Base-by-base conservation (phyloP, 1,140 invertebrate genomes). In the Aphaenogaster floridana region DNA sequence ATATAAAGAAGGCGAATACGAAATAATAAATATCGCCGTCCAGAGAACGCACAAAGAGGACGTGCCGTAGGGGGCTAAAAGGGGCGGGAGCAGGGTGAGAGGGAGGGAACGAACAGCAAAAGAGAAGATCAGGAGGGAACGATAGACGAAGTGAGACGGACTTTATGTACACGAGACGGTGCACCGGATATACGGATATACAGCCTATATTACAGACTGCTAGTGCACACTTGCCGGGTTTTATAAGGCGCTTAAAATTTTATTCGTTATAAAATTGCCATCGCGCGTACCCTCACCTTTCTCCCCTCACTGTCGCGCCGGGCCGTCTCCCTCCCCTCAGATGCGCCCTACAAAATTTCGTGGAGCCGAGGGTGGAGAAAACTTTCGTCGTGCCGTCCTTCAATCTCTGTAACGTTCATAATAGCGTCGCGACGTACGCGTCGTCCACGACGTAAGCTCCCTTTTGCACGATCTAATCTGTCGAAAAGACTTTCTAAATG, bases 211-310 rank as follows among this genome's bases (percentile, higher is more conserved):
- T 93, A 94, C 93, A 91, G 89, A 92, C 92, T 92, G 91, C 93
- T 92, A 93, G 91, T 90, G 90, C 93, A 90, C 92, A 92, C 92
- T 94, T 91, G 91, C 88, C 87, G 78, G 88, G 91, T 94, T 94
- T 93, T 94, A 93, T 92, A 94, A 91, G 93, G 84, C 90, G 93
- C 90, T 93, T 93, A 91, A 93, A 93, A 93, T 93, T 94, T 94
- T 93, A 93, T 94, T 93, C 90, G 87, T 93, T 93, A 92, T 93
- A 92, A 93, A 93, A 93, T 86, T 89, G 78, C 85, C 88, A 91
- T 91, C 81, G 91, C 61, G 45, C 78, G 86, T 4, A 39, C 39
- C 66, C 42, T 8, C 42, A 6, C 21, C 81, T 9, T 7, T 4
- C n/a, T 42, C 28, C 13, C 54, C 68, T 2, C 54, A n/a, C 71